Evolutionary conservation across 2,888 invertebrate species (phyloP).

Genomic region (Myopa testacea): DNA sequence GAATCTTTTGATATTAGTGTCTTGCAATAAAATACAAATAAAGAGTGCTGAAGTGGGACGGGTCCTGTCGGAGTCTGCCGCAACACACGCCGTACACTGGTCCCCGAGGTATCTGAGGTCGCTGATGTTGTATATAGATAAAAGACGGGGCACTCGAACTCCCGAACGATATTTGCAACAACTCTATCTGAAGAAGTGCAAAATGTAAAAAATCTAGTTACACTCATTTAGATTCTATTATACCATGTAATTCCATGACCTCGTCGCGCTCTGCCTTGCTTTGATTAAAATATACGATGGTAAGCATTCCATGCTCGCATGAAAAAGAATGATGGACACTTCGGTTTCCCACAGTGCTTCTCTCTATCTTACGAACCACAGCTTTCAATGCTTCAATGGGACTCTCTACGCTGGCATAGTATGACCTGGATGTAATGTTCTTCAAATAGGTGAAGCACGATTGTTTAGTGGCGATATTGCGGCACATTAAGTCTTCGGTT

Average conservation of each 20-base stretch:
- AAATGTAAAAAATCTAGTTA: background rate
- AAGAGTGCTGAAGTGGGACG: background rate
- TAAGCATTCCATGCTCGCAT: background rate
- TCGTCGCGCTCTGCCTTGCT: background rate
- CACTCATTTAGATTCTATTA: background rate
- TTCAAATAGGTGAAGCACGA: conserved; percentile 49
- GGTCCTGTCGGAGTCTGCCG: background rate
- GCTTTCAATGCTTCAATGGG: conserved; percentile 45
- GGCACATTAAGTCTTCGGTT: conserved; percentile 49
- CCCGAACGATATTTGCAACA: background rate
- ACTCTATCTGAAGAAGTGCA: conserved; percentile 1
- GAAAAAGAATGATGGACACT: background rate
- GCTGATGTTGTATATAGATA: conserved; percentile 4
- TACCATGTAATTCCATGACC: conserved; percentile 19
- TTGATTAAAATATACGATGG: conserved; percentile 10
- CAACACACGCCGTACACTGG: background rate
- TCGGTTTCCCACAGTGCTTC: too few species aligned
- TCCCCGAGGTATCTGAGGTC: background rate
- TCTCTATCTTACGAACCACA: background rate
- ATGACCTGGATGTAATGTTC: conserved; percentile 38
- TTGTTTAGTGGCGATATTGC: background rate
- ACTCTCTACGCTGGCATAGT: conserved; percentile 47
- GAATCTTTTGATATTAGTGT: background rate
- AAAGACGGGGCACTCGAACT: background rate
- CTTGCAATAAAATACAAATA: background rate